Base-by-base conservation (phyloP, 2,113 vertebrate species). In the Tringa solitaria region DNA sequence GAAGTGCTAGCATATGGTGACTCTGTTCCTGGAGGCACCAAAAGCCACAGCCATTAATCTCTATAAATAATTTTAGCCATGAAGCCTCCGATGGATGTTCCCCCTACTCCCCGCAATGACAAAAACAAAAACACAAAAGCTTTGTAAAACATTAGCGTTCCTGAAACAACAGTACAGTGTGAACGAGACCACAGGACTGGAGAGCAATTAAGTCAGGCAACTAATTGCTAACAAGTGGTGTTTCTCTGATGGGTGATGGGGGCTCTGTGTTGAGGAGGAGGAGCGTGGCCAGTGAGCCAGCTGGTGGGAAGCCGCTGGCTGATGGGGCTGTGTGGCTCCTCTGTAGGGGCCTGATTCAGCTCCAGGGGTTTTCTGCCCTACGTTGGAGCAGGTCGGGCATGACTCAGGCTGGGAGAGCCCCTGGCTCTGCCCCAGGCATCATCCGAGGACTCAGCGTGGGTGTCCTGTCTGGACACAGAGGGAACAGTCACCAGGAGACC, bases 1-100 rank as follows among this genome's bases (percentile, higher is more conserved):
- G 81, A 45, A 89, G 54, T 17, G 3, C 4, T 10, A 37, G 83
- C 96, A 93, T 90, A 94, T 83, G 96, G 97, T 84, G 96, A 70
- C 87, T 91, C 90, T 16, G 30, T 74, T 97, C 94, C 98, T 95
- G 89, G 89, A 96, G 97, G 95, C 97, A 90, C 61, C 8, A 11
- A 41, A 56, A 96, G 94, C 48, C 74, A 96, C 93, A 82, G 92
- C 94, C 96, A 94, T 95, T 98, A 93, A 97, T 98, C 96, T 97
- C 96, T 94, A 94, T 86, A 96, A 98, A 96, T 97, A 96, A 98
- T 96, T 97, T 96, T 64, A 97, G 89, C 96, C 84, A 48, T 57
- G 35, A 53, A 97, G 93, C 90, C 84, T 97, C 95, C 65, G 64
- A 93, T 7, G 30, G 84, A 74, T 84, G 86, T 78, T 96, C 92